Base-by-base conservation (phyloP, 2,113 vertebrate species). In the Malaclemys terrapin region DNA sequence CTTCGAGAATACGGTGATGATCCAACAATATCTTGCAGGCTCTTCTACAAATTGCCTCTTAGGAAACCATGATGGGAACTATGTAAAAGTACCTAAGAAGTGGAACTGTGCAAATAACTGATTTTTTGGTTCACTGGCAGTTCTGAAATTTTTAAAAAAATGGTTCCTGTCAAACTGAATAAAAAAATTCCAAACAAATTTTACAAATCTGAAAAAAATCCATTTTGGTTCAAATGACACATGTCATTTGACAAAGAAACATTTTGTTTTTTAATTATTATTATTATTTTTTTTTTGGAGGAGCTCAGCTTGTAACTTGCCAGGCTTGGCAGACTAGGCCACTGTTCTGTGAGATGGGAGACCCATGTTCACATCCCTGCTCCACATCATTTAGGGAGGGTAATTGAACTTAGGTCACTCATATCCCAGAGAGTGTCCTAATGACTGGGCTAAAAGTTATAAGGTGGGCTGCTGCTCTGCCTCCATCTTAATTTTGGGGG, bases 11-110 rank as follows among this genome's bases (percentile, higher is more conserved):
- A 75, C 50, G 29, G 72, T 57, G 22, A 7, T n/a, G 35, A 69
- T 69, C 17, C 62, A n/a, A n/a, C 4, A n/a, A 69, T n/a, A 69
- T 9, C 35, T n/a, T 69, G 35, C 62, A 69, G 0, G 72, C 47
- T 90, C 93, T 75, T 84, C 90, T 91, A 89, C 57, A 65, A 65
- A 35, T 65, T 35, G 16, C 62, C 31, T 35, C 50, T 93, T 57
- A 81, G 57, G 45, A 95, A 94, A 83, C 81, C 88, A 95, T 91
- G 94, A 94, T 22, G 83, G 62, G 91, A 97, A 83, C 93, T 94
- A 94, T 95, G 94, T 94, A 56, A n/a, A 92, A 96, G 49, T 84
- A 78, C 52, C 84, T 96, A 89, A 93, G 80, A 97, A 62, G 12
- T 62, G 29, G 57, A 31, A 62, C 57, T 62, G 27, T 62, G 57